A percentile compares a stretch with the other conserved stretches of the same genome.
These are phyloP conservation scores for Caenorhabditis inopinata DNA, from an alignment of 1,140 invertebrate species.

Conservation along the genomic window DNA sequence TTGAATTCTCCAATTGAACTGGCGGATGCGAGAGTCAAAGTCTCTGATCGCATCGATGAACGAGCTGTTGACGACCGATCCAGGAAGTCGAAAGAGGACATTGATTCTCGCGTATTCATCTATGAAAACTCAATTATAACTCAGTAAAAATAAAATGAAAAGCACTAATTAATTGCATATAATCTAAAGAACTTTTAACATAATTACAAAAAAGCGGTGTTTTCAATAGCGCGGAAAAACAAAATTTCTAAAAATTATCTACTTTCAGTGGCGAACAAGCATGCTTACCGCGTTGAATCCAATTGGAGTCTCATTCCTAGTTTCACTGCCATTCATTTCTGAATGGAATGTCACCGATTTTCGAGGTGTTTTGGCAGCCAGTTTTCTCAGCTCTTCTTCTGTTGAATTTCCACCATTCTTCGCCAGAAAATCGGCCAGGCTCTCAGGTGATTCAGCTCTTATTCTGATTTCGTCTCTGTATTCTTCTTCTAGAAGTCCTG, in stretches of 20 bases:
- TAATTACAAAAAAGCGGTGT: no score
- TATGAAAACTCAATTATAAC: no score
- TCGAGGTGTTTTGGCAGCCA: background rate
- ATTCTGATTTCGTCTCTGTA: background rate
- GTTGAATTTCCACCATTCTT: background rate
- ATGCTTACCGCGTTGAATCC: background rate
- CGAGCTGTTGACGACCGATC: background rate
- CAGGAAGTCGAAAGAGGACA: background rate
- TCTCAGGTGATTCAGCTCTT: background rate
- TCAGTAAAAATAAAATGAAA: no score
- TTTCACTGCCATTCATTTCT: background rate
- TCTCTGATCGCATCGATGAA: background rate
- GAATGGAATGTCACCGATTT: background rate
- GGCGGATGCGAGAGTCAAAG: background rate
- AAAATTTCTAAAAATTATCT: no score
- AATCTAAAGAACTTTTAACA: no score
- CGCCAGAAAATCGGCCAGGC: background rate
- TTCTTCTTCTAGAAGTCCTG: background rate
- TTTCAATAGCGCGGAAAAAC: no score
- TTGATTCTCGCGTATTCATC: background rate
- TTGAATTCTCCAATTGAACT: background rate
- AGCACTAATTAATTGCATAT: no score
- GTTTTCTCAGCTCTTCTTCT: background rate
- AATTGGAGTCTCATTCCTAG: background rate
- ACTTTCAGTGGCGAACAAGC: background rate